Conservation (phyloP, 2,113 vertebrate genomes). For the Atherinomorus stipes region DNA sequence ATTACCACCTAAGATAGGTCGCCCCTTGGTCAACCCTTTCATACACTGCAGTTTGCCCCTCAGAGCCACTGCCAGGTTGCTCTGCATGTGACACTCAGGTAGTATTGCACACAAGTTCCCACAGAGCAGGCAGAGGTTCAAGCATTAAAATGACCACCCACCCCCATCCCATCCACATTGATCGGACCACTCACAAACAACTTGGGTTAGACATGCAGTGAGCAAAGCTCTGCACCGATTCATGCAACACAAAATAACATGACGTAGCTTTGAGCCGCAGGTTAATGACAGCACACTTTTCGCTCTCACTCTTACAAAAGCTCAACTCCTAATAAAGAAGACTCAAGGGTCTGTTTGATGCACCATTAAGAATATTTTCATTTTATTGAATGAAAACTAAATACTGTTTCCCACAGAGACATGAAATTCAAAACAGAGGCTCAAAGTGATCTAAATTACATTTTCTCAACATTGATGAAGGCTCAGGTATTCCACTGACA, state of each 20-base stretch:
- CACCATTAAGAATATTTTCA: slow-evolving; percentile 62
- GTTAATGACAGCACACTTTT: slow-evolving; percentile 31
- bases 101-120: slow-evolving; percentile 50
- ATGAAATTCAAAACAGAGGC: slow-evolving; percentile 58
- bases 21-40: slow-evolving; percentile 25
- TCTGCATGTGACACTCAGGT: slow-evolving; percentile 49
- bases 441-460: slow-evolving; percentile 50
- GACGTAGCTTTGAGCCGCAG: slow-evolving; percentile 7
- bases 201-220: slow-evolving; percentile 66
- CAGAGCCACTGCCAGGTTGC: slow-evolving; percentile 29
- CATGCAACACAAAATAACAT: slow-evolving; percentile 56
- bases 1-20: slow-evolving; percentile 41
- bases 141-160: slow-evolving; percentile 47
- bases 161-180: slow-evolving; percentile 26
- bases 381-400: slow-evolving; percentile 74
- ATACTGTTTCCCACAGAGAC: slow-evolving; percentile 55
- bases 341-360: slow-evolving; percentile 71
- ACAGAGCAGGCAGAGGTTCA: slow-evolving; percentile 46
- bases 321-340: slow-evolving; percentile 64
- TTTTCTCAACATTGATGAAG: slow-evolving; percentile 33
- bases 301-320: slow-evolving; percentile 26
- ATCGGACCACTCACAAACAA: slow-evolving; percentile 43
- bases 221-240: slow-evolving; percentile 47
- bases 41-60: slow-evolving; percentile 26
- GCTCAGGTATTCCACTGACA: slow-evolving; percentile 48